Conservation (phyloP, 2,888 invertebrate species). For the Dastarcus helophoroides region DNA sequence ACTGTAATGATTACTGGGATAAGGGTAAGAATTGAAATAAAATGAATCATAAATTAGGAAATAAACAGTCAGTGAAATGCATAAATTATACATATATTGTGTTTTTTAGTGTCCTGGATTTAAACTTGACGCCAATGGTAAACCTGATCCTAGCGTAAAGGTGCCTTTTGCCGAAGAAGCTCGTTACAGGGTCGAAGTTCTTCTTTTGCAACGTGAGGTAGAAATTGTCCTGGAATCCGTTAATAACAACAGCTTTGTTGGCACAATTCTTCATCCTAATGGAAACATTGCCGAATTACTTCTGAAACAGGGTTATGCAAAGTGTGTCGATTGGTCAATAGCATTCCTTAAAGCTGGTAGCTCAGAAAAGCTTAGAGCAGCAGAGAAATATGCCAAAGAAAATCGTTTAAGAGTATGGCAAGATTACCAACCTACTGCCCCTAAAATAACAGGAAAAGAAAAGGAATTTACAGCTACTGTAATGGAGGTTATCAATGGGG, state of each 20-base stretch:
- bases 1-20: slow-evolving; percentile 96
- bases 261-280: slow-evolving; percentile 83
- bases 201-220: slow-evolving; percentile 83
- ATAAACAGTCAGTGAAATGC: neutral
- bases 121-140: slow-evolving; percentile 62
- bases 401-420: slow-evolving; percentile 73
- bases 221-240: slow-evolving; percentile 84
- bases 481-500: slow-evolving; percentile 87
- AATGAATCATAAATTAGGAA: neutral
- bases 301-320: slow-evolving; percentile 52
- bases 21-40: slow-evolving; percentile 42
- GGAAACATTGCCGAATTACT: slow-evolving; percentile 87
- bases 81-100: slow-evolving; percentile 13
- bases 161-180: slow-evolving; percentile 81
- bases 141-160: slow-evolving; percentile 53
- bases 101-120: slow-evolving; percentile 58
- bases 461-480: slow-evolving; percentile 75
- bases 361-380: slow-evolving; percentile 42
- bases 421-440: slow-evolving; percentile 69
- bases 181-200: slow-evolving; percentile 82
- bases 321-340: slow-evolving; percentile 90
- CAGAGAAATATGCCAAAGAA: slow-evolving; percentile 58
- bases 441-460: slow-evolving; percentile 62
- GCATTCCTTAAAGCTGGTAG: slow-evolving; percentile 59
- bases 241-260: slow-evolving; percentile 87